Percentiles rank a stretch among this genome's conserved stretches.
phyloP scores from a whole-genome alignment of 2,797 vertebrate species.

The Melanotaenia nigrans region DNA sequence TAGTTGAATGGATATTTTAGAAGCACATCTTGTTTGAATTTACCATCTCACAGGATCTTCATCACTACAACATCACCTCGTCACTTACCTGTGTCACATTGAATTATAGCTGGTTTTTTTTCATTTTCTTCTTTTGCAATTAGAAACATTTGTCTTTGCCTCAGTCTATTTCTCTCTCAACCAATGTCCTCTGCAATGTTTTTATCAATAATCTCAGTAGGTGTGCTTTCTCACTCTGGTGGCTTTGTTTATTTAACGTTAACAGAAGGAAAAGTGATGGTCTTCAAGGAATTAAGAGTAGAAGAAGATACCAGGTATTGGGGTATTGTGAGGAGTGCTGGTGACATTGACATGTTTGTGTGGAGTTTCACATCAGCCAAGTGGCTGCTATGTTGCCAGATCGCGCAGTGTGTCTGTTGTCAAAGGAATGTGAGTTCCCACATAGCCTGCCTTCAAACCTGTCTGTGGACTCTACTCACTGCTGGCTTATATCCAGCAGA shows the following conservation, averaged over 20 bases:
- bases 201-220: conserved; percentile 48
- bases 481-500: conserved; percentile 63
- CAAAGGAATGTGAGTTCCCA: conserved; percentile 63
- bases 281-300: conserved; percentile 61
- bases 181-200: conserved; percentile 31
- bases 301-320: conserved; percentile 60
- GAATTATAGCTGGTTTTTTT: neutral
- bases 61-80: neutral
- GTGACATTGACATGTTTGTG: conserved; percentile 51
- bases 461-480: conserved; percentile 32
- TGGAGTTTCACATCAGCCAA: conserved; percentile 64
- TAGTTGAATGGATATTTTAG: neutral
- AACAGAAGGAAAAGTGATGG: conserved; percentile 17
- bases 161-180: conserved; percentile 4
- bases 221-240: conserved; percentile 43
- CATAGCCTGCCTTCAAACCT: conserved; percentile 23
- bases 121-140: neutral
- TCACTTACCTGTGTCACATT: neutral
- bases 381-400: conserved; percentile 57
- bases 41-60: too few relatives aligned
- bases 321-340: conserved; percentile 66
- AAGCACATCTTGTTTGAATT: neutral
- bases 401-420: conserved; percentile 48
- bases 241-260: conserved; percentile 37
- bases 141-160: neutral